Conservation (phyloP, 2,113 vertebrate genomes). For the Ammodytes dubius region DNA sequence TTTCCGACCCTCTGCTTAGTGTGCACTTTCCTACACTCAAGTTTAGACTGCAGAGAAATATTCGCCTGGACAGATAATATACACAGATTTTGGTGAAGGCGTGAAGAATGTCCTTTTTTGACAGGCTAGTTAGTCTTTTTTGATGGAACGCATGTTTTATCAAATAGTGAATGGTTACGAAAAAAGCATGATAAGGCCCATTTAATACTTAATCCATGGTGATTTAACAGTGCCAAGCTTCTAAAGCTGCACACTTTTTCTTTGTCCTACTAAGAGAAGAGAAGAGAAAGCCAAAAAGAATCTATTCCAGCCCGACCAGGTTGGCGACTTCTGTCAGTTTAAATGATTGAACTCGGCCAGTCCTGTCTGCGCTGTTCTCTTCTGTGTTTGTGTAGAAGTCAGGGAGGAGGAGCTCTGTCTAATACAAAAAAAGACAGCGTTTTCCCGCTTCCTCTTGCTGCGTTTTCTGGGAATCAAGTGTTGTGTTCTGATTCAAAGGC, state of each 20-base stretch:
- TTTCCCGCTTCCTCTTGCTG: slow-evolving; percentile 60
- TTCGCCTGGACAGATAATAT: slow-evolving; percentile 36
- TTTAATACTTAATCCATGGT: slow-evolving; percentile 9
- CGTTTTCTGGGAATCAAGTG: slow-evolving; percentile 58
- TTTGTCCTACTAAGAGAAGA: slow-evolving; percentile 14
- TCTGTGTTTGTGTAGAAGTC: slow-evolving; percentile 48
- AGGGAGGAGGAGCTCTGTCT: slow-evolving; percentile 49
- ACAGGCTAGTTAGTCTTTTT: slow-evolving; percentile 4
- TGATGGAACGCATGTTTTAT: not conserved
- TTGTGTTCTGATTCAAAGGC: slow-evolving; percentile 50
- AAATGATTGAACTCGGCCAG: slow-evolving; percentile 17
- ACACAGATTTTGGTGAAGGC: slow-evolving; percentile 26
- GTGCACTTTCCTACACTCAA: slow-evolving; percentile 43
- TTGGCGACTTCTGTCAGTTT: slow-evolving; percentile 47
- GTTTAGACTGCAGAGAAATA: slow-evolving; percentile 34
- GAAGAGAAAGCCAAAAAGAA: slow-evolving; percentile 8
- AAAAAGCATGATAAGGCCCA: slow-evolving; percentile 3
- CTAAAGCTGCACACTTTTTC: not conserved
- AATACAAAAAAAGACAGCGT: slow-evolving; percentile 43
- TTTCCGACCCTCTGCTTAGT: slow-evolving; percentile 50
- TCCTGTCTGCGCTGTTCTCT: slow-evolving; percentile 22
- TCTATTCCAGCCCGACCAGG: slow-evolving; percentile 31
- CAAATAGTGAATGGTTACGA: slow-evolving; percentile 5
- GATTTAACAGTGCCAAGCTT: not conserved
- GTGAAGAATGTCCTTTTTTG: not conserved